A percentile compares a stretch with the other conserved stretches of the same genome.
phyloP scores from a whole-genome alignment of 2,797 vertebrate species.

The Bryconaethiops microstoma region DNA sequence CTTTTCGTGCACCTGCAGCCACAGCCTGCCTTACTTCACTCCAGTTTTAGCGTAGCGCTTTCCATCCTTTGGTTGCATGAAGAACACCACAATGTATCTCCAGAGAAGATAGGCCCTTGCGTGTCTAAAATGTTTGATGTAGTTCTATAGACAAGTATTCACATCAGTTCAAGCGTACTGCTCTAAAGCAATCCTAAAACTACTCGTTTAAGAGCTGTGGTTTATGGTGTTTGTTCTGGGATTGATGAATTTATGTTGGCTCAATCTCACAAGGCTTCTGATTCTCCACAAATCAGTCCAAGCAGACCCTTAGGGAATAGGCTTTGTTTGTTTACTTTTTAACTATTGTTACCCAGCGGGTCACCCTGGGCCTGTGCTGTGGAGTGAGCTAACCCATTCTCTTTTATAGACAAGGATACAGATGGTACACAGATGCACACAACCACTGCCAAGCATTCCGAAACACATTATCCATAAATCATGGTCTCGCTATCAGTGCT shows the following conservation, averaged over 20 bases:
- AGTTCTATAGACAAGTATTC: constrained; percentile 22
- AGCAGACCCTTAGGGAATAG: constrained; percentile 35
- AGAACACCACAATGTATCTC: neutral
- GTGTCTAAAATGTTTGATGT: neutral
- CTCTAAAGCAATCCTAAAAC: neutral
- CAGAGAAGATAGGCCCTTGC: neutral
- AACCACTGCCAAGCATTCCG: constrained; percentile 65
- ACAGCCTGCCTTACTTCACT: neutral
- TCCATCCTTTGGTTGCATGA: neutral
- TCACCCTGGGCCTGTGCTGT: constrained; percentile 27
- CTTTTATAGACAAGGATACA: constrained; percentile 51
- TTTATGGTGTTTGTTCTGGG: constrained; percentile 46
- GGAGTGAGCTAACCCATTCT: constrained; percentile 43
- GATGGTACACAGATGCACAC: constrained; percentile 68
- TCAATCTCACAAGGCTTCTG: constrained; percentile 41
- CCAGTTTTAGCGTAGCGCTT: neutral
- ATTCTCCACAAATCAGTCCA: constrained; percentile 35
- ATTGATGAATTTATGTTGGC: constrained; percentile 53
- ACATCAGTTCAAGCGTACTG: neutral
- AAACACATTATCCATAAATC: constrained; percentile 72
- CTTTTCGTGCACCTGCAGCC: constrained; percentile 1
- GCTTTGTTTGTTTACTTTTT: constrained; percentile 54
- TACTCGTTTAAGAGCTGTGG: constrained; percentile 15
- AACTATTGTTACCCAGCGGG: constrained; percentile 37
- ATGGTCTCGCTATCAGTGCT: constrained; percentile 60